phyloP scores from a whole-genome alignment of 2,888 invertebrate species.

The Limnephilus lunatus region DNA sequence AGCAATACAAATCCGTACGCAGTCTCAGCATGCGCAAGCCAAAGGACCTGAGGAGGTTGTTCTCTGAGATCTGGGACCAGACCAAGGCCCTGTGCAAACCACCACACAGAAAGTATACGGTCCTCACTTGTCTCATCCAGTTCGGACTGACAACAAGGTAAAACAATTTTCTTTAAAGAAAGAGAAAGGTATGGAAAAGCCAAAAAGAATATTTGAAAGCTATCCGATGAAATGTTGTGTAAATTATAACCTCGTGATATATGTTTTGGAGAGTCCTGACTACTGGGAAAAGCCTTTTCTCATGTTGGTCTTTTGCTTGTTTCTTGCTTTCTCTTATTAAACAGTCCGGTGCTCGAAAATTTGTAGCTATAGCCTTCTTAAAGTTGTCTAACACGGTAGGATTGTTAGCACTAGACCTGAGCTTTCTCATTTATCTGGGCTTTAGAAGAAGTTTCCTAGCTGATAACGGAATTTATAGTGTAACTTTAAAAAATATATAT shows the following conservation, averaged over 20 bases:
- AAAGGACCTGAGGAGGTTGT: constrained; percentile 83
- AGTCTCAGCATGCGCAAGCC: constrained; percentile 84
- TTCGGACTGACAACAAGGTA: constrained; percentile 89
- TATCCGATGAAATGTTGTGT: background rate
- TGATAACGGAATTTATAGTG: background rate
- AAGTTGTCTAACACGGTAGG: background rate
- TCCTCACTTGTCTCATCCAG: constrained; percentile 88
- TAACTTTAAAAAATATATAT: background rate
- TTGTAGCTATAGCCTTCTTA: background rate
- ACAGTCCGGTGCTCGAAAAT: too few relatives aligned
- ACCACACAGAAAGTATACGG: constrained; percentile 85
- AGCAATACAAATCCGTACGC: constrained; percentile 82
- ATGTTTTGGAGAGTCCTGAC: background rate
- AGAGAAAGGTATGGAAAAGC: too few relatives aligned
- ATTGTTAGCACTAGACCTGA: background rate
- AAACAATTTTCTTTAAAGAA: constrained; percentile 59
- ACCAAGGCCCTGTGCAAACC: constrained; percentile 85
- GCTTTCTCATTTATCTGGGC: background rate
- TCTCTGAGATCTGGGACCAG: constrained; percentile 85
- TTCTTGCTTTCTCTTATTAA: too few relatives aligned
- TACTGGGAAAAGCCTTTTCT: background rate
- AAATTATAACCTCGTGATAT: background rate
- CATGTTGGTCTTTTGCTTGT: background rate
- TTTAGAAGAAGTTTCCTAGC: background rate
- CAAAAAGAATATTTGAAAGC: background rate